phyloP scores from a whole-genome alignment of 2,797 vertebrate genomes.

The Pseudochirops cupreus region DNA sequence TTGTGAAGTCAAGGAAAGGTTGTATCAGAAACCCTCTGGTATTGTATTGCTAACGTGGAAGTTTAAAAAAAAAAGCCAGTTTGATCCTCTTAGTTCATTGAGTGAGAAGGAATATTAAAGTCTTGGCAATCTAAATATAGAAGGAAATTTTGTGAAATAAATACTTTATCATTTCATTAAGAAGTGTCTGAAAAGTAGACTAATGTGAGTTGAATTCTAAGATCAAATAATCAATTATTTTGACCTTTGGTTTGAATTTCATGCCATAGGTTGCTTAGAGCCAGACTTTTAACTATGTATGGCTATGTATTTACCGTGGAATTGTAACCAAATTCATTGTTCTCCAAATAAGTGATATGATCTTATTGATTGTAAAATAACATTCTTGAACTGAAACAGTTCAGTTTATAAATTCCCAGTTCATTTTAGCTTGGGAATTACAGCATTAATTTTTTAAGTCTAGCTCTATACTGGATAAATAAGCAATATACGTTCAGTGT shows the following conservation, averaged over 20 bases:
- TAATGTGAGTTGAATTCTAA: constrained; percentile 55
- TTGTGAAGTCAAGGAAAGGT: constrained; percentile 32
- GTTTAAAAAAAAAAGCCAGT: constrained; percentile 15
- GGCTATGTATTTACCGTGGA: constrained; percentile 64
- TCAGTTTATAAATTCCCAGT: constrained; percentile 52
- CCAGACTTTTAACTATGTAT: constrained; percentile 64
- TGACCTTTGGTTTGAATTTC: constrained; percentile 62
- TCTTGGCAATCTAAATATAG: constrained; percentile 37
- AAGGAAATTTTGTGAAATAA: constrained; percentile 24
- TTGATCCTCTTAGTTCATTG: constrained; percentile 42
- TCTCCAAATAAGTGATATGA: constrained; percentile 16
- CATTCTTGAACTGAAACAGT: constrained; percentile 56
- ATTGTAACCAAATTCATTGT: constrained; percentile 64
- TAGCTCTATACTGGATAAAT: constrained; percentile 55
- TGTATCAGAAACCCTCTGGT: constrained; percentile 60
- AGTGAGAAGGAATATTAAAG: constrained; percentile 19
- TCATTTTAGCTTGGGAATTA: constrained; percentile 60
- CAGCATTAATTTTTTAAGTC: constrained; percentile 58
- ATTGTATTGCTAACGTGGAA: constrained; percentile 6
- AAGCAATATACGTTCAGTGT: constrained; percentile 27
- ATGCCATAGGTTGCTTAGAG: constrained; percentile 70
- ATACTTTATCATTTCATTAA: constrained; percentile 29
- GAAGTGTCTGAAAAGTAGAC: constrained; percentile 29
- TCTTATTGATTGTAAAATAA: constrained; percentile 47
- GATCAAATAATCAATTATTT: constrained; percentile 47